These are phyloP conservation scores for Mus musculus DNA, from an alignment of 2,113 vertebrate genomes.

Conservation along the genomic window DNA sequence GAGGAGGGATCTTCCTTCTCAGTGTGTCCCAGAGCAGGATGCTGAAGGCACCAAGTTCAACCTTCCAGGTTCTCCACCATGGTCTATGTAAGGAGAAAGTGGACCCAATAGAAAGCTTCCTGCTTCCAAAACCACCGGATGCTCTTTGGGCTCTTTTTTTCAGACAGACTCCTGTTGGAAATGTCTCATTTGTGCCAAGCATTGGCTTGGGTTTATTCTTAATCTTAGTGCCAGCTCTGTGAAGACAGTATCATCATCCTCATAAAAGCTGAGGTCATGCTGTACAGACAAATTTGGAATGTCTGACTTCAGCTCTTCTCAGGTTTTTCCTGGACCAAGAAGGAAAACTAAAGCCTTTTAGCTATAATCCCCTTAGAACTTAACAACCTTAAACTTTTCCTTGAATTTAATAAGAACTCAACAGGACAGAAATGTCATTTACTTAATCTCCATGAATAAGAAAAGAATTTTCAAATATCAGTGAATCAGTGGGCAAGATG, in stretches of 20 bases:
- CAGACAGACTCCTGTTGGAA: not conserved
- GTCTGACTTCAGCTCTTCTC: slow-evolving; percentile 44
- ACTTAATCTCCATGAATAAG: slow-evolving; percentile 8
- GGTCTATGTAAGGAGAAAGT: not conserved
- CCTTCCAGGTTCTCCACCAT: not conserved
- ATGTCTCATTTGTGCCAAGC: not conserved
- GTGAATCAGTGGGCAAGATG: not conserved
- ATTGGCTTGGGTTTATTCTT: not conserved
- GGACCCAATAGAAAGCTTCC: not conserved
- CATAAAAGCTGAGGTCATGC: slow-evolving; percentile 25
- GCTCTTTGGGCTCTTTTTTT: not conserved
- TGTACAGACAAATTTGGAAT: slow-evolving; percentile 35
- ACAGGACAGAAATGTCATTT: not conserved
- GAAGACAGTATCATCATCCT: slow-evolving; percentile 22
- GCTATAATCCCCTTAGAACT: slow-evolving; percentile 40
- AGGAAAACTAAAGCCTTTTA: slow-evolving; percentile 44
- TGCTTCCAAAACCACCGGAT: not conserved
- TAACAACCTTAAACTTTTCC: slow-evolving; percentile 43
- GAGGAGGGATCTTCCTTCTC: not conserved
- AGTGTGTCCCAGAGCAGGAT: fast-evolving
- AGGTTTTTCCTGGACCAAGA: slow-evolving; percentile 13
- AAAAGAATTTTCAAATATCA: slow-evolving; percentile 31
- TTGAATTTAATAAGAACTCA: slow-evolving; percentile 58
- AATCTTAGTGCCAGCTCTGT: slow-evolving; percentile 18
- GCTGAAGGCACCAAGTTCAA: not conserved